These are phyloP conservation scores for Troides oblongomaculatus DNA, from an alignment of 2,888 invertebrate genomes.

Conservation along the genomic window DNA sequence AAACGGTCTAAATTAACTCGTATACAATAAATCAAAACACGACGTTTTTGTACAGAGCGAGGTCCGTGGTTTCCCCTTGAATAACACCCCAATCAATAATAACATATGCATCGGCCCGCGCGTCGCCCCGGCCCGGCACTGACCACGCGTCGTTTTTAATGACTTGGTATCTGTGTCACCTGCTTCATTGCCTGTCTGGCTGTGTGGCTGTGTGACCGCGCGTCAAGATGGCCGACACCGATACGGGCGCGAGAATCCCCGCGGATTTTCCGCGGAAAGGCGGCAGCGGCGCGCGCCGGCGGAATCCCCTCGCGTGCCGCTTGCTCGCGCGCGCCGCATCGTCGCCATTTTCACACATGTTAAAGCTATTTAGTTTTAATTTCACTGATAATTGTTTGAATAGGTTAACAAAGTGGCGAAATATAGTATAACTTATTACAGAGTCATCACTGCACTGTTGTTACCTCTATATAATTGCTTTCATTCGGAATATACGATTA, in stretches of 20 bases:
- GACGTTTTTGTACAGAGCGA: too few relatives aligned
- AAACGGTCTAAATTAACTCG: too few relatives aligned
- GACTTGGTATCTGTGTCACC: conserved; percentile 20
- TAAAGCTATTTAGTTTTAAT: background rate
- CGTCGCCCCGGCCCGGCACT: background rate
- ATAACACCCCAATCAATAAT: background rate
- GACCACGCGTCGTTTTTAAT: conserved; percentile 15
- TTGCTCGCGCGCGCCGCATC: conserved; percentile 1
- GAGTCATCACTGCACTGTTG: too few relatives aligned
- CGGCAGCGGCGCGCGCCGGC: conserved; percentile 7
- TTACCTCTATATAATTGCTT: too few relatives aligned
- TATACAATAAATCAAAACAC: too few relatives aligned
- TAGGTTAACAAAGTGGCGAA: too few relatives aligned
- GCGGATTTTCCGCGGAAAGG: conserved; percentile 32
- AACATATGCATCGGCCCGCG: too few relatives aligned
- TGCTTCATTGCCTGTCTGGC: too few relatives aligned
- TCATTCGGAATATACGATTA: too few relatives aligned
- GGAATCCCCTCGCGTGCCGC: conserved; percentile 31
- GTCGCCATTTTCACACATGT: conserved; percentile 4
- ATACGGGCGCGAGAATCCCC: conserved; percentile 12
- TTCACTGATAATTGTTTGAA: too few relatives aligned
- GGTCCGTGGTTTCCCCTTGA: background rate
- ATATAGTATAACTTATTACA: too few relatives aligned
- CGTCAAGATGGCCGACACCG: conserved; percentile 6
- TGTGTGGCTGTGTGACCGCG: background rate